Evolutionary conservation across 2,888 invertebrate genomes (phyloP).

Genomic region (Lycocerus yunnanus): DNA sequence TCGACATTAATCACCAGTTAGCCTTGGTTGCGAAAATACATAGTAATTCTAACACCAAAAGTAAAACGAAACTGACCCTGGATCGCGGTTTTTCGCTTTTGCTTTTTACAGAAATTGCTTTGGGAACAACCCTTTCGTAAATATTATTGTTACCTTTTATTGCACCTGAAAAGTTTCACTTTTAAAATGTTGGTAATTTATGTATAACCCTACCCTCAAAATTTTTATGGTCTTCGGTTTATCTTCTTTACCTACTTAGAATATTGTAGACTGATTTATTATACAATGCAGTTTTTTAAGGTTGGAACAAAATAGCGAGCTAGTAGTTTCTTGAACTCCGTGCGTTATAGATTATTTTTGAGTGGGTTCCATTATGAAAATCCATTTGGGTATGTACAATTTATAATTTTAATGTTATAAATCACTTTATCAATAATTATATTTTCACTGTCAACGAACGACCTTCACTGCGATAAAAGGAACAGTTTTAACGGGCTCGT

Average conservation of each 20-base stretch:
- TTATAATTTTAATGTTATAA: neutral
- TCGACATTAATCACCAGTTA: constrained; percentile 38
- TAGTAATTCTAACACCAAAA: neutral
- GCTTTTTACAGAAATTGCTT: constrained; percentile 26
- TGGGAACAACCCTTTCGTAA: constrained; percentile 17
- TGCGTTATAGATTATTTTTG: neutral
- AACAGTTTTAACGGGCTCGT: constrained; percentile 48
- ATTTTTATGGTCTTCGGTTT: constrained; percentile 14
- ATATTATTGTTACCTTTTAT: constrained; percentile 41
- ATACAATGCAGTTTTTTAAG: constrained; percentile 4
- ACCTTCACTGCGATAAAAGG: constrained; percentile 50
- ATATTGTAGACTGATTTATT: neutral
- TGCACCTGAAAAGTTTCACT: constrained; percentile 48
- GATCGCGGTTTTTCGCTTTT: constrained; percentile 50
- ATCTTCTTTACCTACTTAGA: neutral
- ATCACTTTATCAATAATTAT: constrained; percentile 4
- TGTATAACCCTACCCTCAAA: constrained; percentile 25
- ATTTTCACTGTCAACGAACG: constrained; percentile 55
- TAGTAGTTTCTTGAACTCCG: constrained; percentile 10
- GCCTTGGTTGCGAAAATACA: constrained; percentile 30
- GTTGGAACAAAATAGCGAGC: neutral
- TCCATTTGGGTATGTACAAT: neutral
- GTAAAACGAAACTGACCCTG: constrained; percentile 49
- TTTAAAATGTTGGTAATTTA: constrained; percentile 30
- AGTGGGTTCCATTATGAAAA: neutral